Base-by-base conservation (phyloP, 2,888 invertebrate genomes). In the Acheta domesticus region DNA sequence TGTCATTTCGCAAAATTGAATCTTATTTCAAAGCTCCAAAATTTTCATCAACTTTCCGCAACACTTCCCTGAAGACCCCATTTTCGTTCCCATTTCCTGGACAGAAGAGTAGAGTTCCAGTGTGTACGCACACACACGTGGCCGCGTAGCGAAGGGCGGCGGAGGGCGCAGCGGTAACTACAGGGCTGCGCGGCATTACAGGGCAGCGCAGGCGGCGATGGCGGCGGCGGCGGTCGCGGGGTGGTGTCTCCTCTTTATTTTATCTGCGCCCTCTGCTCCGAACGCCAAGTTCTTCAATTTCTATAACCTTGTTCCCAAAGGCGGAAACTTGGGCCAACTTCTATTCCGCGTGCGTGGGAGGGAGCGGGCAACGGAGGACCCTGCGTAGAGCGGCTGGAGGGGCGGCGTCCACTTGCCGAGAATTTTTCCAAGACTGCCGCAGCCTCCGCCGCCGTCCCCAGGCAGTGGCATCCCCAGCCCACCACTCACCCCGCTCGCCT, bases 241-340 rank as follows among this genome's bases (percentile, higher is more conserved):
- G 14, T 19, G 62, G 62, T 19, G 16, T 62, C 62, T 62, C 62
- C n/a, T 62, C 62, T 62, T 62, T 62, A 62, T 62, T 62, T 62
- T 62, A 62, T 62, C 62, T 19, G 62, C 62, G 62, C 62, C 62
- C 62, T 62, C 62, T 62, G 62, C 62, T n/a, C n/a, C 62, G 16
- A 16, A 62, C 62, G 62, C 62, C 36, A 62, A 62, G 16, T 62
- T 62, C 62, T 62, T 62, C 62, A 62, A 62, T 62, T 62, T 62
- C 62, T 62, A 62, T 62, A 62, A 62, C 62, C 62, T 62, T 62
- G 62, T 62, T 62, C 62, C 62, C 62, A 62, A 62, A 62, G 62
- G 62, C 62, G 62, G 62, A 62, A 62, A 62, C 62, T 62, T 62
- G 62, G 62, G 16, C 12, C 62, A 62, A 62, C 62, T 62, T 62